Evolutionary conservation across 2,797 vertebrate genomes (phyloP).

Genomic region (Buceros bicornis): DNA sequence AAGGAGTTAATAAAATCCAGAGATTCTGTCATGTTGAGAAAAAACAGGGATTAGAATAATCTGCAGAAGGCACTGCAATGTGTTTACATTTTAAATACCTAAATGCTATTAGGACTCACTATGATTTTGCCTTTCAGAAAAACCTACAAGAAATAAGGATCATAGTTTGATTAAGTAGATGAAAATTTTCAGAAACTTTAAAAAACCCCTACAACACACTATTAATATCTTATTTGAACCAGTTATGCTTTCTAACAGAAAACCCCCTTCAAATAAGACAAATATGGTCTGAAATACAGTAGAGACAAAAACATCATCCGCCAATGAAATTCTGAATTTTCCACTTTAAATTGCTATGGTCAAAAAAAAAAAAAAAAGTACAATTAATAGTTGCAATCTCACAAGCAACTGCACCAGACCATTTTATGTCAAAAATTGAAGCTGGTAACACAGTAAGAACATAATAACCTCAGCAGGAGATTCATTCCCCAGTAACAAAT

Average conservation of each 20-base stretch:
- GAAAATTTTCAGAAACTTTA: accelerated
- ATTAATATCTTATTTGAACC: neutral
- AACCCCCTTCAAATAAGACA: neutral
- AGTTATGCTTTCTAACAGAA: neutral
- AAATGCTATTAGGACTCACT: neutral
- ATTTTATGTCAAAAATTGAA: neutral
- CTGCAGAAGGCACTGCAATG: neutral
- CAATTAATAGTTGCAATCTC: neutral
- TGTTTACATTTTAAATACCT: neutral
- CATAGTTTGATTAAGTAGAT: neutral
- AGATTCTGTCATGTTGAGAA: neutral
- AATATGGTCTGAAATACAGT: neutral
- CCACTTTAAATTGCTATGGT: neutral
- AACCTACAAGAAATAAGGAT: neutral
- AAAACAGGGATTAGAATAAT: neutral
- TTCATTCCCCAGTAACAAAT: neutral
- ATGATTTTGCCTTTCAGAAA: neutral
- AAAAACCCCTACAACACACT: accelerated
- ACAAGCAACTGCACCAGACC: neutral
- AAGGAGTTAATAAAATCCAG: neutral
- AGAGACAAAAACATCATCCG: neutral
- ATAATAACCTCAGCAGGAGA: neutral
- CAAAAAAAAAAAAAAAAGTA: neutral
- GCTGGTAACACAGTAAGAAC: neutral
- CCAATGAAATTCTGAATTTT: neutral